A percentile compares a stretch with the other conserved stretches of the same genome.
Conservation (phyloP, 2,888 invertebrate species). For the Apodemia duryi region DNA sequence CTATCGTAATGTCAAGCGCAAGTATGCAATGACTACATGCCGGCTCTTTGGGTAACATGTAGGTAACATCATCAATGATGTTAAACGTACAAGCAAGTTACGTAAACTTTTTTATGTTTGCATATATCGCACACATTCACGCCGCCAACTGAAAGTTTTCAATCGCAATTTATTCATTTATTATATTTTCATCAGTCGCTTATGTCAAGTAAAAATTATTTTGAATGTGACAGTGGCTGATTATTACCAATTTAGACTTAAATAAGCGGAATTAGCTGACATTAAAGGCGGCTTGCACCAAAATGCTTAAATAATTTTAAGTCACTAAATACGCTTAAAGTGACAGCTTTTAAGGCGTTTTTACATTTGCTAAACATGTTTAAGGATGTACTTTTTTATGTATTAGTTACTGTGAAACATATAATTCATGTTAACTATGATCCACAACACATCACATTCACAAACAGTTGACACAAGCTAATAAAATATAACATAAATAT, state of each 20-base stretch:
- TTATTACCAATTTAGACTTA: not conserved
- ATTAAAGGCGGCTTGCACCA: too few species aligned
- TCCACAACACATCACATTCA: too few species aligned
- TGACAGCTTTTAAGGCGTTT: too few species aligned
- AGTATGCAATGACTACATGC: constrained; percentile 59
- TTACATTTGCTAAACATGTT: too few species aligned
- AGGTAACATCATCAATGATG: constrained; percentile 57
- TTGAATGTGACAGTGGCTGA: not conserved
- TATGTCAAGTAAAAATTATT: not conserved
- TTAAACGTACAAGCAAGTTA: constrained; percentile 36
- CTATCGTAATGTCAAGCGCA: constrained; percentile 64
- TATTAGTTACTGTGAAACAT: too few species aligned
- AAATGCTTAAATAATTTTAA: too few species aligned
- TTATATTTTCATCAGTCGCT: constrained; percentile 41
- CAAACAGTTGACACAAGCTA: too few species aligned
- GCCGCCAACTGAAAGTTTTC: constrained; percentile 43
- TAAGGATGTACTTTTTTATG: too few species aligned
- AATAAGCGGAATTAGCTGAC: not conserved
- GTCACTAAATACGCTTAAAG: too few species aligned
- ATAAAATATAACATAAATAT: too few species aligned
- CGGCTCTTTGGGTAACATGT: constrained; percentile 50
- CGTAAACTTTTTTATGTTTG: constrained; percentile 30
- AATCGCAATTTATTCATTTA: constrained; percentile 46
- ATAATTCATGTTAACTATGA: too few species aligned
- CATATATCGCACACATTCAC: constrained; percentile 35